Conservation (phyloP, 2,797 vertebrate species). For the Bovichtus diacanthus region DNA sequence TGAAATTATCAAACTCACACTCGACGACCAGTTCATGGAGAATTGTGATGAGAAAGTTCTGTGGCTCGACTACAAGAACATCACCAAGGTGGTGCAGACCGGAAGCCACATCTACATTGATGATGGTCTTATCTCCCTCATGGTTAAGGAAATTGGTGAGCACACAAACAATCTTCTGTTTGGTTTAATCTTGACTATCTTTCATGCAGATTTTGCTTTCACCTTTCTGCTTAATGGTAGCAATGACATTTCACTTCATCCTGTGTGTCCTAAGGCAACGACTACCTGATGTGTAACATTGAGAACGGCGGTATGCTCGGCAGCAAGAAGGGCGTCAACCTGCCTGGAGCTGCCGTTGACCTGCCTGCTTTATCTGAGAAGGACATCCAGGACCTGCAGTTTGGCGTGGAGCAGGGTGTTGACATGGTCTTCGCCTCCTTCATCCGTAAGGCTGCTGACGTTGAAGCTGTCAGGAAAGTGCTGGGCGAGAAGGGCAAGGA, state of each 20-base stretch:
- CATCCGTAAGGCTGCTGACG: constrained; percentile 95
- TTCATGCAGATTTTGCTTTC: not conserved
- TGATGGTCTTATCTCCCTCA: constrained; percentile 95
- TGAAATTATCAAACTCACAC: constrained; percentile 89
- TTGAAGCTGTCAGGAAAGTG: constrained; percentile 92
- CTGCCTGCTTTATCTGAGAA: constrained; percentile 95
- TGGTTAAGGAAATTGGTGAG: constrained; percentile 92
- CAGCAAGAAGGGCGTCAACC: constrained; percentile 98
- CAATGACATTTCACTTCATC: not conserved
- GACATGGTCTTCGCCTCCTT: constrained; percentile 99
- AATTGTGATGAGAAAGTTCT: constrained; percentile 92
- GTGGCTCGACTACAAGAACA: constrained; percentile 99
- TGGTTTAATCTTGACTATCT: not conserved
- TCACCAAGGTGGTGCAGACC: constrained; percentile 90
- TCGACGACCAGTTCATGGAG: constrained; percentile 92
- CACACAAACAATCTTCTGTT: not conserved
- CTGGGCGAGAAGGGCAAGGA: constrained; percentile 97
- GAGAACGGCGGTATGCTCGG: constrained; percentile 94
- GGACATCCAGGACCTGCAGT: constrained; percentile 95
- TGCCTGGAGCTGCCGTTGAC: constrained; percentile 94
- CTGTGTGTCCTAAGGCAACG: constrained; percentile 81
- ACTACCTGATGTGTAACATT: constrained; percentile 90
- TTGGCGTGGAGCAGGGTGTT: constrained; percentile 94
- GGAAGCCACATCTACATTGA: constrained; percentile 93
- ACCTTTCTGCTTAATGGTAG: not conserved